A percentile compares a stretch with the other conserved stretches of the same genome.
These are phyloP conservation scores for Coelopa pilipes DNA, from an alignment of 2,888 invertebrate genomes.

Conservation along the genomic window DNA sequence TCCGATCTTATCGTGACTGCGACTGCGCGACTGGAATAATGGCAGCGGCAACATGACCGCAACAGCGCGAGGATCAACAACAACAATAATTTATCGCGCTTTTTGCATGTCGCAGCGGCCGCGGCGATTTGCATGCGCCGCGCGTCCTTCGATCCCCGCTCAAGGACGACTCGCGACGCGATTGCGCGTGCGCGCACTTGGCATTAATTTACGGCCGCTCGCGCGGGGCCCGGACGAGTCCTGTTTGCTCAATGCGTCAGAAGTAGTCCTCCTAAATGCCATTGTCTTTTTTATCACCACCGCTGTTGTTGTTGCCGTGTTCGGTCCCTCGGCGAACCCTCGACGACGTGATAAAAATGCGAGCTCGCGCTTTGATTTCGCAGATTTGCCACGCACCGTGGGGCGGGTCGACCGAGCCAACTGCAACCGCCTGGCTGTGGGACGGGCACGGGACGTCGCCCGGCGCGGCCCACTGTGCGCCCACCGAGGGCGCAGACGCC, in stretches of 20 bases:
- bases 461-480: constrained; percentile 28
- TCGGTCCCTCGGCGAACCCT: no score
- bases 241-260: no score
- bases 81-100: constrained; percentile 29
- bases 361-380: no score
- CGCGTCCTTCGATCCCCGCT: constrained; percentile 42
- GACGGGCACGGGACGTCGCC: no score
- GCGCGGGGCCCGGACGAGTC: no score
- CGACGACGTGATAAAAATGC: no score
- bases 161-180: constrained; percentile 47
- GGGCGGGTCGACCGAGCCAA: no score
- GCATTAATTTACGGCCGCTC: constrained; percentile 3
- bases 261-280: no score
- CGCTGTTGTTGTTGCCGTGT: no score
- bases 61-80: background rate
- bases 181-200: constrained; percentile 45
- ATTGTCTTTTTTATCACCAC: no score
- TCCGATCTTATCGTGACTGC: constrained; percentile 19
- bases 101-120: background rate
- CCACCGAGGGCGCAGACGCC: background rate
- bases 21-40: constrained; percentile 16
- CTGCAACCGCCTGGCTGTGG: no score
- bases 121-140: constrained; percentile 26
- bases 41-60: background rate
- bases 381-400: no score